Conservation (phyloP, 2,113 vertebrate species). For the Sakesphorus luctuosus region DNA sequence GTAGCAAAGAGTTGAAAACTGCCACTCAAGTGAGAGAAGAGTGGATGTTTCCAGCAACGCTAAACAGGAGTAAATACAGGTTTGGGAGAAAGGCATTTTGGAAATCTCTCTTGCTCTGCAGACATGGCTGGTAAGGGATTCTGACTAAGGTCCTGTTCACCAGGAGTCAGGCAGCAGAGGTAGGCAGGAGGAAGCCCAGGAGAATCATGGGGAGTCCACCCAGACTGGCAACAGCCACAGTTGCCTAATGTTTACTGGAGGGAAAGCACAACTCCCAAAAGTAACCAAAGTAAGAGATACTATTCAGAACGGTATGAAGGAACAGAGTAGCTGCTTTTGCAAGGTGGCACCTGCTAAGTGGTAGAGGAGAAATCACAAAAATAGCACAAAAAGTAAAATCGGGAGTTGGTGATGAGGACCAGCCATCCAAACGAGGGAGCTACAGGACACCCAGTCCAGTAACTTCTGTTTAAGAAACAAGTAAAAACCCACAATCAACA, state of each 20-base stretch:
- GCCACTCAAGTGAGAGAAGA: neutral
- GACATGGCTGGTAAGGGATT: rapidly evolving
- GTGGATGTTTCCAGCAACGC: neutral
- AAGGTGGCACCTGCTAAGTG: neutral
- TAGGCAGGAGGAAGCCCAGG: neutral
- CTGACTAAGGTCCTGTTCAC: neutral
- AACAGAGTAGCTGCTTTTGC: neutral
- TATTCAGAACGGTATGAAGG: neutral
- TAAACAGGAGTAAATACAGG: neutral
- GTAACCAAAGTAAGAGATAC: neutral
- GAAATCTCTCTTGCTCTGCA: neutral
- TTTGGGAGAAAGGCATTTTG: neutral
- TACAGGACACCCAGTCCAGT: neutral
- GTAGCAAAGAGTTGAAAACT: neutral
- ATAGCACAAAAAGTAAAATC: neutral
- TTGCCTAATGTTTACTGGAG: neutral
- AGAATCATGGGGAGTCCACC: neutral
- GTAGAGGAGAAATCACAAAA: neutral
- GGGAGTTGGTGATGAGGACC: neutral
- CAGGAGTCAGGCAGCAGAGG: neutral
- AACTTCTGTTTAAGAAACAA: neutral
- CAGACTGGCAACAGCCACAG: neutral
- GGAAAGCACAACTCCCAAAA: neutral
- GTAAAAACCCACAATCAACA: neutral
- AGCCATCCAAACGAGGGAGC: neutral